These are phyloP conservation scores for Peromyscus eremicus DNA, from an alignment of 2,797 vertebrate species.

Conservation along the genomic window DNA sequence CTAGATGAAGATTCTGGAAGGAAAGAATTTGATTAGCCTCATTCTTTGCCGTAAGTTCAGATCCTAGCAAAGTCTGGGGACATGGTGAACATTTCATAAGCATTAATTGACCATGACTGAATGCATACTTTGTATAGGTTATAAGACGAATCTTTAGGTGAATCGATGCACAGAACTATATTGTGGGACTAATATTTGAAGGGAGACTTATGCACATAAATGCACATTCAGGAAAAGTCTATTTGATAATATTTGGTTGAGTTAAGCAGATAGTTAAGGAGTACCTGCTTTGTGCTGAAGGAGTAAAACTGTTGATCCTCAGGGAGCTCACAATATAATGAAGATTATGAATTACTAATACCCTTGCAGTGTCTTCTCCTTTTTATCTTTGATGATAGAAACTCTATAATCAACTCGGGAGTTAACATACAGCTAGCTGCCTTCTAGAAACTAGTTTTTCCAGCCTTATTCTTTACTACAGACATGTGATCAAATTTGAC, in stretches of 20 bases:
- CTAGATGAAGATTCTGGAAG: neutral
- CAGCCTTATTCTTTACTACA: neutral
- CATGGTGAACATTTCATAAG: neutral
- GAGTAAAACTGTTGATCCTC: neutral
- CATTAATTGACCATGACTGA: neutral
- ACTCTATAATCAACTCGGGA: neutral
- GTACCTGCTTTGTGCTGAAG: neutral
- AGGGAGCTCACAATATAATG: neutral
- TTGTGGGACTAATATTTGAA: neutral
- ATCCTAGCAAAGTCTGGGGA: neutral
- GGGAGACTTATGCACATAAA: neutral
- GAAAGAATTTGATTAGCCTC: neutral
- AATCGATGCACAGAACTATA: neutral
- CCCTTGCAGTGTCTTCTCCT: neutral
- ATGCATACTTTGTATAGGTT: neutral
- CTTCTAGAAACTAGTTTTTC: neutral
- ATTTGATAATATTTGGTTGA: neutral
- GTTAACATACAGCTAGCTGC: neutral
- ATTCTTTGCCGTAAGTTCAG: neutral
- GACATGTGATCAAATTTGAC: neutral
- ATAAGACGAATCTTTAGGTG: neutral
- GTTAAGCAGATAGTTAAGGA: constrained; percentile 8
- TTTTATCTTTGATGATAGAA: neutral
- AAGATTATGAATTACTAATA: neutral
- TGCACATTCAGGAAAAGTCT: constrained; percentile 5